These are phyloP conservation scores for Vireo altiloquus DNA, from an alignment of 2,113 vertebrate genomes.

Conservation along the genomic window DNA sequence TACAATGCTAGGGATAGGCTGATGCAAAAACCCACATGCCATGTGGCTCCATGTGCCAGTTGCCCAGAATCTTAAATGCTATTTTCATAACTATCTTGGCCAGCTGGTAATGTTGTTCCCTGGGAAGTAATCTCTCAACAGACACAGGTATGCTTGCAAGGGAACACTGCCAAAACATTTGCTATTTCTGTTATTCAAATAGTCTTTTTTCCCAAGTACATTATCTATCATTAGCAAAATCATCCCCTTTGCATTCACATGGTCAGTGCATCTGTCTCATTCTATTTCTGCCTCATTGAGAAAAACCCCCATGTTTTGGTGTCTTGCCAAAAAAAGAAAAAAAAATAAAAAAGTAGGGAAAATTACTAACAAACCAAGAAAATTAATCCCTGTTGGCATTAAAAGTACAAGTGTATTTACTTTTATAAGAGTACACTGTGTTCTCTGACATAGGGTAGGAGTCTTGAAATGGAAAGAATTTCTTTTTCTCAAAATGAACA, in stretches of 20 bases:
- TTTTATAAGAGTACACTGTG: neutral
- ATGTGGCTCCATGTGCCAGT: neutral
- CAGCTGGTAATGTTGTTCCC: neutral
- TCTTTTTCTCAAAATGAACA: neutral
- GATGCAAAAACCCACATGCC: neutral
- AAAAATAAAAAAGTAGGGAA: neutral
- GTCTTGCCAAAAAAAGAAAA: neutral
- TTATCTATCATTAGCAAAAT: conserved; percentile 10
- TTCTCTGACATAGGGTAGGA: neutral
- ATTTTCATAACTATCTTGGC: neutral
- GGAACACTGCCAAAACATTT: conserved; percentile 1
- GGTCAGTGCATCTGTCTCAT: neutral
- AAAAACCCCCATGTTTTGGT: neutral
- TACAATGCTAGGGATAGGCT: neutral
- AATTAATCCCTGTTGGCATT: neutral
- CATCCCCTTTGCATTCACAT: neutral
- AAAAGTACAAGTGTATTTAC: neutral
- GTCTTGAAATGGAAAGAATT: neutral
- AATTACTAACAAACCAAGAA: neutral
- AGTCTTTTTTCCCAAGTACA: neutral
- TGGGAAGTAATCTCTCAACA: neutral
- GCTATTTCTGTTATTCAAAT: neutral
- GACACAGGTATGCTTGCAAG: neutral
- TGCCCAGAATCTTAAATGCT: neutral
- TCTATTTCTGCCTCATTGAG: neutral